These are phyloP conservation scores for Pseudococcus jackbeardsleyi DNA, from an alignment of 2,888 invertebrate species.

Conservation along the genomic window DNA sequence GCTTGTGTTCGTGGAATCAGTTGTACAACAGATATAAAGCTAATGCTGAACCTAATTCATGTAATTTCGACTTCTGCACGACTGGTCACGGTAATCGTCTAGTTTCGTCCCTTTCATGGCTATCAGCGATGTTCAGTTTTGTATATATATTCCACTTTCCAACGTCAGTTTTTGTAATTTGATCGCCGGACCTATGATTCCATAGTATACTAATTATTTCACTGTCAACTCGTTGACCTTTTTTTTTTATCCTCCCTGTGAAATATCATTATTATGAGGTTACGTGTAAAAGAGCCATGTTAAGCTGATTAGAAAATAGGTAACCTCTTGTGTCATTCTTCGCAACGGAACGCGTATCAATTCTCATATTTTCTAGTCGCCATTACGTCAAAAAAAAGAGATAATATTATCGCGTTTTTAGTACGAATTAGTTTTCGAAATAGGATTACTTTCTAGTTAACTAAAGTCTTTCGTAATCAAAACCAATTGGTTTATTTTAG, in stretches of 20 bases:
- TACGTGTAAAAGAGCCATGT: not conserved
- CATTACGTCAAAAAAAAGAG: slow-evolving; percentile 8
- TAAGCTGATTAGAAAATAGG: slow-evolving; percentile 7
- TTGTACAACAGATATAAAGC: slow-evolving; percentile 75
- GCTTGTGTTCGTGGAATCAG: slow-evolving; percentile 82
- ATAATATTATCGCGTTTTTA: not conserved
- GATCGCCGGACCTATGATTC: not conserved
- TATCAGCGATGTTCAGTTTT: not conserved
- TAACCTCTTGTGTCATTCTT: not conserved
- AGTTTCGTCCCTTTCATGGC: not conserved
- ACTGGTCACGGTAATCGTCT: not conserved
- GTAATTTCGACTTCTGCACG: slow-evolving; percentile 70
- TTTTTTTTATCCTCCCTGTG: not conserved
- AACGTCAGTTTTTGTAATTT: not conserved
- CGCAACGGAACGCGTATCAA: not conserved
- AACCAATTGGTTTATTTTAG: slow-evolving; percentile 1
- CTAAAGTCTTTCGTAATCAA: slow-evolving; percentile 34
- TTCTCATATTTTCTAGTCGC: slow-evolving; percentile 27
- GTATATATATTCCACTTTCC: not conserved
- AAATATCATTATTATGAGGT: not conserved
- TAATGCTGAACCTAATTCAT: slow-evolving; percentile 72
- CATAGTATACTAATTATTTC: not conserved
- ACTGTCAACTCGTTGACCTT: not conserved
- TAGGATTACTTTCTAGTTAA: slow-evolving; percentile 27
- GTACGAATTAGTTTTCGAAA: not conserved